Percentiles rank a stretch among this genome's conserved stretches.
Conservation (phyloP, 1,140 invertebrate species). For the Danaus melanippus region DNA sequence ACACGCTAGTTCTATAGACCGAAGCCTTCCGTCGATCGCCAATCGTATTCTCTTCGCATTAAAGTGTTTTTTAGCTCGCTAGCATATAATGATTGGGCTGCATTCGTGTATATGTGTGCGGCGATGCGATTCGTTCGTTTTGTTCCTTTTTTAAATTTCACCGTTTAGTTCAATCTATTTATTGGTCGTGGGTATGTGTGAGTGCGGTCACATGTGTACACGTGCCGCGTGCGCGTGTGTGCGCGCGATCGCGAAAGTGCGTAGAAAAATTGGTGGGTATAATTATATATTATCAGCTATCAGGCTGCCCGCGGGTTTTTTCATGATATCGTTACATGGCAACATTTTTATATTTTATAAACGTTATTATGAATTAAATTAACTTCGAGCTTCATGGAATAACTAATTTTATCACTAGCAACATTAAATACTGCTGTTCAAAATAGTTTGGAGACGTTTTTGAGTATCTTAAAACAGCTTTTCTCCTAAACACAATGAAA, state of each 20-base stretch:
- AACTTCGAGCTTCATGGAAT: too few relatives aligned
- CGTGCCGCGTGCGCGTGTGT: constrained; percentile 15
- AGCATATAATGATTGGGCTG: constrained; percentile 62
- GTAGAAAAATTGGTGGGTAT: constrained; percentile 67
- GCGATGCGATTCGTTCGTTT: constrained; percentile 62
- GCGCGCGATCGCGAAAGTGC: constrained; percentile 56
- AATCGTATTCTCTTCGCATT: constrained; percentile 19
- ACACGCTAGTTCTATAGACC: constrained; percentile 57
- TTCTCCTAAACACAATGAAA: too few relatives aligned
- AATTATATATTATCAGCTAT: constrained; percentile 46
- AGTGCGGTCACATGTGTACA: constrained; percentile 36
- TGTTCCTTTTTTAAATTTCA: constrained; percentile 72
- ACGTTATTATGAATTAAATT: too few relatives aligned
- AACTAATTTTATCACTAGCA: too few relatives aligned
- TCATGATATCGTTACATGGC: too few relatives aligned
- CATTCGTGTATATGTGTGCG: constrained; percentile 56
- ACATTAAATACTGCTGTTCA: too few relatives aligned
- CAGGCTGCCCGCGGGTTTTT: constrained; percentile 19
- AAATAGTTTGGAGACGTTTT: too few relatives aligned
- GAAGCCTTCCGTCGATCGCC: constrained; percentile 23
- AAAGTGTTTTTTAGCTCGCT: constrained; percentile 25
- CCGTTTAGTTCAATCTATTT: constrained; percentile 72
- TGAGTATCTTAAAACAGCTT: too few relatives aligned
- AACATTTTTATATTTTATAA: too few relatives aligned
- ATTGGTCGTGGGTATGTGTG: constrained; percentile 61